Percentiles rank a stretch among this genome's conserved stretches.
Evolutionary conservation across 1,140 invertebrate species (phyloP).

Genomic region (Eulimnadia texana): DNA sequence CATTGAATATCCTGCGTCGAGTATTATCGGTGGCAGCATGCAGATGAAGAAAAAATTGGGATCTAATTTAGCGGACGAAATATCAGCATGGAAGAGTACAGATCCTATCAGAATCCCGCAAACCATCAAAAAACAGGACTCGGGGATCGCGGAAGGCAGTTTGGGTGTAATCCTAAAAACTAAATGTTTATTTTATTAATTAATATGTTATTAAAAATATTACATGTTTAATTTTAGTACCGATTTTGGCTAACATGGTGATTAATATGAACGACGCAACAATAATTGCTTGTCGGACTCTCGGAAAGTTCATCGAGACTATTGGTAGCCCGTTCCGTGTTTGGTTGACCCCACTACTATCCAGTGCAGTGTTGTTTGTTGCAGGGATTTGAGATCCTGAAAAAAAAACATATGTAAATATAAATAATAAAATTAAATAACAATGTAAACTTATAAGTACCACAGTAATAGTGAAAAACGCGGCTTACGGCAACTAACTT

Average conservation of each 20-base stretch:
- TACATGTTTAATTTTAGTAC: conserved; percentile 39
- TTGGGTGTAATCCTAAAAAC: conserved; percentile 86
- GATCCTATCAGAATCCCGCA: conserved; percentile 79
- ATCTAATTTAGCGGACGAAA: conserved; percentile 65
- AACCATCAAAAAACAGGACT: conserved; percentile 89
- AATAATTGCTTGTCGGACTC: conserved; percentile 80
- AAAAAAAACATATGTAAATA: too few relatives aligned
- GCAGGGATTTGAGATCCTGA: too few relatives aligned
- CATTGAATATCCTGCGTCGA: conserved; percentile 96
- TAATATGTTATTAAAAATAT: neutral
- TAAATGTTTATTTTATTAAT: conserved; percentile 35
- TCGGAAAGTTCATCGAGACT: conserved; percentile 66
- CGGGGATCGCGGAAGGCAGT: conserved; percentile 75
- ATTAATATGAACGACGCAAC: conserved; percentile 89
- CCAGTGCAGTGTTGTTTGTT: too few relatives aligned
- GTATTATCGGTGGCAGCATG: conserved; percentile 89
- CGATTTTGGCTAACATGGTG: conserved; percentile 85
- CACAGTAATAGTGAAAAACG: too few relatives aligned
- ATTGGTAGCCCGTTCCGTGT: conserved; percentile 34
- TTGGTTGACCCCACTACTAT: too few relatives aligned
- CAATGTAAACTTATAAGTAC: too few relatives aligned
- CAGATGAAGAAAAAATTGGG: conserved; percentile 91
- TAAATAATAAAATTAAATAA: too few relatives aligned
- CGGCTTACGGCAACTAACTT: too few relatives aligned
- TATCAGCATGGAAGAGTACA: conserved; percentile 54